Evolutionary conservation across 2,888 invertebrate species (phyloP), one percentile per base, ranked within the genome.

Genomic region (Erynnis tages): DNA sequence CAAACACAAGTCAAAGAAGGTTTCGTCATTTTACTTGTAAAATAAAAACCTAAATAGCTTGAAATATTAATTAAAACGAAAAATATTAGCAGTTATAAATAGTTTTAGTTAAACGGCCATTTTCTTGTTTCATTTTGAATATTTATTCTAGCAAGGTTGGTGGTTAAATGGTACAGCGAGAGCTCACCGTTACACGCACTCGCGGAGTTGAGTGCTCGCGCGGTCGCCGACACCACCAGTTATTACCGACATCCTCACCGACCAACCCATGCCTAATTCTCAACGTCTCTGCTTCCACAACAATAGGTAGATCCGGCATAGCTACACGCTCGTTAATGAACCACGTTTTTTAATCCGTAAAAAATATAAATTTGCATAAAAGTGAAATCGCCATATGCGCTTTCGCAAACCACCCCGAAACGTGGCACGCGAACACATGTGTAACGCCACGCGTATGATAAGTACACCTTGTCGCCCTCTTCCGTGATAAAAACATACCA

Each of bases 201-300:
- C 70, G 73, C 69, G 61, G 79, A 81, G 85, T 84, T 84, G 84
- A 88, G 77, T 84, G 86, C 84, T 79, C 86, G 80, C 71, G 75
- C 84, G 88, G 88, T 86, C 87, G 88, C 79, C 86, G 87, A 88
- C 88, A 71, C 76, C 72, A 66, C 62, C 70, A 69, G 62, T 62
- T 66, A 65, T 70, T 74, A 71, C 72, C 71, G 67, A 61, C 63
- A 69, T 65, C 66, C 63, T 61, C 60, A 60, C 61, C 56, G 60
- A 60, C 57, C 55, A 55, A 30, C 47, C 32, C 34, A 32, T 45
- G 40, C 19, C 34, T 47, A 47, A 44, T 48, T 44, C 43, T 49
- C 34, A 5, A 45, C 46, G 41, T 16, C 27, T 23, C 27, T 13
- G 16, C 27, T 30, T 30, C 30, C 30, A 25, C 13, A 38, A 7